These are phyloP conservation scores for Herminia tarsipennalis DNA, from an alignment of 2,888 invertebrate genomes.

Conservation along the genomic window DNA sequence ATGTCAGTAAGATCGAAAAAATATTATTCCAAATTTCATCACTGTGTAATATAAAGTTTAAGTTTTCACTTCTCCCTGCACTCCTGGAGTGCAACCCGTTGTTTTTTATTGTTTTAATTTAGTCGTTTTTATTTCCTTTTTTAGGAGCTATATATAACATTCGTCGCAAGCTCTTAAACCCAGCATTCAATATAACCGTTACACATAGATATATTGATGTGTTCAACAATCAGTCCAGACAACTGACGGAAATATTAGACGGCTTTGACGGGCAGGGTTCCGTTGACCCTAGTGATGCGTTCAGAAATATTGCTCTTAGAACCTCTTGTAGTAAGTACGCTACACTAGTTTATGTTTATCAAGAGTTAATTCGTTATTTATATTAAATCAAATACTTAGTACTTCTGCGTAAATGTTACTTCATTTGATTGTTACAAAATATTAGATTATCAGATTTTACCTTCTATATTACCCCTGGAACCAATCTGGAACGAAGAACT, in stretches of 20 bases:
- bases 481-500: neutral
- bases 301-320: constrained; percentile 36
- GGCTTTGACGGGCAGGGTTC: constrained; percentile 28
- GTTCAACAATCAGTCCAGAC: constrained; percentile 39
- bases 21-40: no score
- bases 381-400: no score
- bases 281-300: constrained; percentile 30
- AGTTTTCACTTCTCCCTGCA: no score
- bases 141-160: constrained; percentile 42
- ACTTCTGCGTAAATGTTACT: neutral
- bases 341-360: neutral
- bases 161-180: constrained; percentile 43
- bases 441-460: neutral
- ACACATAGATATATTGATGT: constrained; percentile 39
- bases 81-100: no score
- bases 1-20: no score
- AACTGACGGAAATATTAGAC: constrained; percentile 25
- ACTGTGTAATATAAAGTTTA: no score
- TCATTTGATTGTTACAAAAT: neutral
- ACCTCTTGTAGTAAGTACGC: constrained; percentile 38
- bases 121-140: neutral
- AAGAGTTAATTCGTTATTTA: no score
- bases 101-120: no score
- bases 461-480: neutral
- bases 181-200: constrained; percentile 44